phyloP scores from a whole-genome alignment of 1,140 invertebrate genomes.

The Zaprionus vittiger region DNA sequence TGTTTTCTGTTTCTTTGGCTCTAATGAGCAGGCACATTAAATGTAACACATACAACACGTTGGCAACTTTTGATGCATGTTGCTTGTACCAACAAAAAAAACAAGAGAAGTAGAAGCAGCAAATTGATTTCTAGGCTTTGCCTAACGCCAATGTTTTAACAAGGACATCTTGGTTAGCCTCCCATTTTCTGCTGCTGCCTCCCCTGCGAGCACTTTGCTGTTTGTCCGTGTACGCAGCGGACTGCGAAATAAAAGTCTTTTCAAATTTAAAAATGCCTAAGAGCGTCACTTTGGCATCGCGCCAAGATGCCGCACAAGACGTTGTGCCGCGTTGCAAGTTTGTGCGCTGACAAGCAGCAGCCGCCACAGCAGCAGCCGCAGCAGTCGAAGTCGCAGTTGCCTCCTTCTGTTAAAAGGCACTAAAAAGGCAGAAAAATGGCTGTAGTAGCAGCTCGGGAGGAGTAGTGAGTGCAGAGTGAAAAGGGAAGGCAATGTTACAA shows the following conservation, averaged over 20 bases:
- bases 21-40: conserved; percentile 78
- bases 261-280: conserved; percentile 80
- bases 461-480: background rate
- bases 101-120: conserved; percentile 31
- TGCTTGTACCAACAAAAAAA: conserved; percentile 28
- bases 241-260: conserved; percentile 59
- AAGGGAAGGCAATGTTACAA: conserved; percentile 68
- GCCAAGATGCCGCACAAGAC: conserved; percentile 56
- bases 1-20: conserved; percentile 13
- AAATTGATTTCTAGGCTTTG: conserved; percentile 75
- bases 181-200: conserved; percentile 17
- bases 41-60: conserved; percentile 37
- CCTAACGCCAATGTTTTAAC: conserved; percentile 57
- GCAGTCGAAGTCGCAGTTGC: conserved; percentile 23
- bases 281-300: conserved; percentile 75
- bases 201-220: conserved; percentile 17
- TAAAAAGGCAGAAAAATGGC: conserved; percentile 52
- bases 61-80: conserved; percentile 59
- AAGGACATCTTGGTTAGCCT: conserved; percentile 33
- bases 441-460: conserved; percentile 7
- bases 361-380: background rate
- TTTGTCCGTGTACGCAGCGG: conserved; percentile 30
- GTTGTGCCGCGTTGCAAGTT: conserved; percentile 38
- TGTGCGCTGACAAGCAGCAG: conserved; percentile 51
- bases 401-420: conserved; percentile 60